Percentiles rank a stretch among this genome's conserved stretches.
Evolutionary conservation across 2,888 invertebrate genomes (phyloP).

Genomic region (Dicyrtomina minuta): DNA sequence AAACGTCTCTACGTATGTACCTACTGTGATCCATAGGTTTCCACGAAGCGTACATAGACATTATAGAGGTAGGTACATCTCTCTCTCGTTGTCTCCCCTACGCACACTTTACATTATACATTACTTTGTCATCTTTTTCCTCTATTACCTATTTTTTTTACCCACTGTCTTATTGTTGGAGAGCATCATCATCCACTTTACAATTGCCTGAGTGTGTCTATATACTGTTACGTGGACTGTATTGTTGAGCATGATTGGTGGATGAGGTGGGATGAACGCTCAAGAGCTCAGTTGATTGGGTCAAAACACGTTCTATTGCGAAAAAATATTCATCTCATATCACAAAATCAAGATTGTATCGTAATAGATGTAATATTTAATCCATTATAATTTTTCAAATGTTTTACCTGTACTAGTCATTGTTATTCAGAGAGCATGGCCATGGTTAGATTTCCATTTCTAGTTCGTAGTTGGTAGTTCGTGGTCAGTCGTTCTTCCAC

Average conservation of each 20-base stretch:
- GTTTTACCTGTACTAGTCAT: conserved; percentile 14
- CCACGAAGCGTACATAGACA: too few species aligned
- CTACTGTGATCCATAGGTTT: too few species aligned
- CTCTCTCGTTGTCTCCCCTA: too few species aligned
- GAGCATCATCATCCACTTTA: too few species aligned
- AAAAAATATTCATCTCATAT: conserved; percentile 19
- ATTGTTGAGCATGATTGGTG: conserved; percentile 9
- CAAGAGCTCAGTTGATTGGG: conserved; percentile 13
- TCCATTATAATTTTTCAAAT: conserved; percentile 14
- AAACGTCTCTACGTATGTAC: too few species aligned
- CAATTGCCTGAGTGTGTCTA: too few species aligned
- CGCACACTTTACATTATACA: not conserved
- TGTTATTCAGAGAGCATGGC: conserved; percentile 8
- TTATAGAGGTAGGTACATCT: not conserved
- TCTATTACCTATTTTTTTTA: not conserved
- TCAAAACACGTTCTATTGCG: conserved; percentile 23
- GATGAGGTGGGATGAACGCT: conserved; percentile 13
- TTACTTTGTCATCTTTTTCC: not conserved
- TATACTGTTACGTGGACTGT: too few species aligned
- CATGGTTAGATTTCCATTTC: not conserved
- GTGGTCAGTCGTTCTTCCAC: too few species aligned
- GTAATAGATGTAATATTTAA: conserved; percentile 9
- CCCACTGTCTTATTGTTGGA: conserved; percentile 1
- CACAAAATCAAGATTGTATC: not conserved
- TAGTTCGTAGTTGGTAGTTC: too few species aligned